A percentile compares a stretch with the other conserved stretches of the same genome.
Evolutionary conservation across 1,140 invertebrate genomes (phyloP).

Genomic region (Aphelenchoides besseyi): DNA sequence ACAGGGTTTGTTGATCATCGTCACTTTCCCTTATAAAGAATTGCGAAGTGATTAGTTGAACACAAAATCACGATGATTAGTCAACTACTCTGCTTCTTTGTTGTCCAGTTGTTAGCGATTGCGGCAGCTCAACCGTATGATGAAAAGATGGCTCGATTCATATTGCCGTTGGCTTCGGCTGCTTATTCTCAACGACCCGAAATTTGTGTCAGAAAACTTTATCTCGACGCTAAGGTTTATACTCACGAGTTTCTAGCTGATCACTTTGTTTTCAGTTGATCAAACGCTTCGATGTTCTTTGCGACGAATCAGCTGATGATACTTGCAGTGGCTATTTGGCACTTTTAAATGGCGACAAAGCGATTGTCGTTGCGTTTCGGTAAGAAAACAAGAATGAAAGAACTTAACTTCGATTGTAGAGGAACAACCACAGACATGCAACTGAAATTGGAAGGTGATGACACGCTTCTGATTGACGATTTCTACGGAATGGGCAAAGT

Average conservation of each 20-base stretch:
- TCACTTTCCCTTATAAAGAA: no score
- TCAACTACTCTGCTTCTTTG: no score
- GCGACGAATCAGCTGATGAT: not conserved
- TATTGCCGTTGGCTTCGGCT: not conserved
- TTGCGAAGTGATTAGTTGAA: no score
- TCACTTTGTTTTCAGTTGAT: not conserved
- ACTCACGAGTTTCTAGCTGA: not conserved
- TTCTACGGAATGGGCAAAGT: not conserved
- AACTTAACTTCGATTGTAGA: not conserved
- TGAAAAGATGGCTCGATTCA: not conserved
- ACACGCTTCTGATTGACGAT: not conserved
- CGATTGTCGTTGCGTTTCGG: constrained; percentile 9
- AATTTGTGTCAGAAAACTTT: no score
- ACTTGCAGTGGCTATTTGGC: constrained; percentile 8
- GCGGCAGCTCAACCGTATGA: not conserved
- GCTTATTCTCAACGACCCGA: not conserved
- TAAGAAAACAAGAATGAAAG: not conserved
- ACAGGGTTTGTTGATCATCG: no score
- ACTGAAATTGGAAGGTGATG: not conserved
- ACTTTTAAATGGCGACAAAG: not conserved
- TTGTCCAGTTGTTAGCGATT: no score
- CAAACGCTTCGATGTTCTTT: not conserved
- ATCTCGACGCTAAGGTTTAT: no score
- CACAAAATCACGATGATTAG: no score
- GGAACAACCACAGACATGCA: constrained; percentile 3